Percentiles rank a stretch among this genome's conserved stretches.
Conservation (phyloP, 2,113 vertebrate genomes). For the Oncorhynchus masou region DNA sequence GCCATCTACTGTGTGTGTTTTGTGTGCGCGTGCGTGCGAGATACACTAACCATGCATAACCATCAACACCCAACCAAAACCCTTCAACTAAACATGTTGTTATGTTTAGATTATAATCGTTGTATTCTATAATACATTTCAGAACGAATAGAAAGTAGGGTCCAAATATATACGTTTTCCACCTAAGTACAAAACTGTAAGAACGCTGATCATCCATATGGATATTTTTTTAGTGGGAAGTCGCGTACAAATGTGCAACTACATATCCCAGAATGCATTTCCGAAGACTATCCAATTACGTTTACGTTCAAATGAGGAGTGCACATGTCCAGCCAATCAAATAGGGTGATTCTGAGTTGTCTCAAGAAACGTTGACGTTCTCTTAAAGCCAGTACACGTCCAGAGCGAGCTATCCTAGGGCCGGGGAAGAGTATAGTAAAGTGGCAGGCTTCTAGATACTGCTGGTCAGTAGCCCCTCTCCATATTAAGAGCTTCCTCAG, state of each 20-base stretch:
- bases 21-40: too few relatives aligned
- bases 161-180: too few relatives aligned
- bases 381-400: not conserved
- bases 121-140: too few relatives aligned
- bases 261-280: conserved; percentile 36
- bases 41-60: conserved; percentile 1
- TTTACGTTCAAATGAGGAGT: not conserved
- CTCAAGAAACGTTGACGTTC: conserved; percentile 28
- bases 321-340: conserved; percentile 54
- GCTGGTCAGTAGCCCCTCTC: not conserved
- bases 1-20: conserved; percentile 20
- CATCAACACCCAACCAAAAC: not conserved
- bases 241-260: not conserved
- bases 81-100: not conserved
- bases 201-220: too few relatives aligned
- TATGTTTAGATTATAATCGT: too few relatives aligned
- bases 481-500: not conserved
- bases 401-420: not conserved
- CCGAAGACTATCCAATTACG: conserved; percentile 48
- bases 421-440: conserved; percentile 7
- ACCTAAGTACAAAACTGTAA: too few relatives aligned
- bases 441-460: not conserved
- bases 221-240: too few relatives aligned
- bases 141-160: too few relatives aligned
- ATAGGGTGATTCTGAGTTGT: conserved; percentile 34